Percentiles rank a stretch among this genome's conserved stretches.
Conservation (phyloP, 1,140 invertebrate genomes). For the Ylistrum balloti region DNA sequence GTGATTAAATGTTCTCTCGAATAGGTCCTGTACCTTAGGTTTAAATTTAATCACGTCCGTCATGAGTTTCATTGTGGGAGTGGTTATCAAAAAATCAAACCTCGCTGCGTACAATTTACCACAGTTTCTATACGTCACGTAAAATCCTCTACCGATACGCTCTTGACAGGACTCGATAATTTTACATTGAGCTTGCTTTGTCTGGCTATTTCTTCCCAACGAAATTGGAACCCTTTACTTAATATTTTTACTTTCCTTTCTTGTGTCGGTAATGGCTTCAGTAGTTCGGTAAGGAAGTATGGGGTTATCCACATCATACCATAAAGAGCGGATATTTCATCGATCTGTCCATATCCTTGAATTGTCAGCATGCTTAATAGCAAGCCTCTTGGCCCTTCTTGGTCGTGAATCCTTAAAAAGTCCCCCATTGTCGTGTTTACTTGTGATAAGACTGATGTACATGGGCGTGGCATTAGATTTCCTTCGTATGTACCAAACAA, state of each 20-base stretch:
- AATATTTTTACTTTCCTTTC: neutral
- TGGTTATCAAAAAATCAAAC: conserved; percentile 49
- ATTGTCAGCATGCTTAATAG: conserved; percentile 36
- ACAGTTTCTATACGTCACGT: neutral
- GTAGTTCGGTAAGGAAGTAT: neutral
- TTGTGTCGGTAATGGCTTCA: neutral
- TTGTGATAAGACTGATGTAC: conserved; percentile 23
- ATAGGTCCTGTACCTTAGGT: conserved; percentile 4
- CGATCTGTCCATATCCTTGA: conserved; percentile 46
- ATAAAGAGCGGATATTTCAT: conserved; percentile 49
- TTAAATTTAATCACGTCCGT: neutral
- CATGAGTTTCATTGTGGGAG: conserved; percentile 41
- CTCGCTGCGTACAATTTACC: neutral
- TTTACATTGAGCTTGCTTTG: conserved; percentile 42
- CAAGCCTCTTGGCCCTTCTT: neutral
- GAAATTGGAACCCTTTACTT: conserved; percentile 12
- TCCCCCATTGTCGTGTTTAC: conserved; percentile 29
- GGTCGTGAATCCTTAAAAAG: conserved; percentile 37
- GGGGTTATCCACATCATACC: conserved; percentile 48
- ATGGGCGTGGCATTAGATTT: conserved; percentile 44
- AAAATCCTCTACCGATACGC: neutral
- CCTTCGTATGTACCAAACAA: conserved; percentile 49
- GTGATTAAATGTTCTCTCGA: neutral
- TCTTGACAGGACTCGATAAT: conserved; percentile 2
- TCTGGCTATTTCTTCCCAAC: conserved; percentile 37